Percentiles rank a stretch among this genome's conserved stretches.
These are phyloP conservation scores for Ectropis crepuscularia DNA, from an alignment of 2,888 invertebrate species.

Conservation along the genomic window DNA sequence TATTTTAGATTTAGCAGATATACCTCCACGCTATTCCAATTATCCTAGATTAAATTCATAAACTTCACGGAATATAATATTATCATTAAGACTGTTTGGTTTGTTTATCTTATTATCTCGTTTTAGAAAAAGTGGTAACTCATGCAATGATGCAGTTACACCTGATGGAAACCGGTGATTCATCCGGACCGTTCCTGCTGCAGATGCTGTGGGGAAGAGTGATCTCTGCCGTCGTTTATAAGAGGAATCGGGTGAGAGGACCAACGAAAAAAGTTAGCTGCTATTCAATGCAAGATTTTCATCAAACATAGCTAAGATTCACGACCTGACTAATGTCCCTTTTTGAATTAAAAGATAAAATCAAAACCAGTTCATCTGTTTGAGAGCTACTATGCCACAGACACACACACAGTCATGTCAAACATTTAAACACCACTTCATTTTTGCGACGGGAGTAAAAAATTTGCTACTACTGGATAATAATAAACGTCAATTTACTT, in stretches of 20 bases:
- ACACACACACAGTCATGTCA: no score
- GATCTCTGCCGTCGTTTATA: conserved; percentile 69
- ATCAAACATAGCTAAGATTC: not conserved
- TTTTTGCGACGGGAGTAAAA: no score
- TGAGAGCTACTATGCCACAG: no score
- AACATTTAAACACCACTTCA: no score
- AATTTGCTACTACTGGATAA: no score
- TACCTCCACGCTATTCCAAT: not conserved
- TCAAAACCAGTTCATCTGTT: no score
- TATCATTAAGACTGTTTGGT: not conserved
- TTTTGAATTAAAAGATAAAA: no score
- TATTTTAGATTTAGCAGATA: not conserved
- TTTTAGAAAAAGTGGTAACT: conserved; percentile 59
- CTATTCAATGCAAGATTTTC: not conserved
- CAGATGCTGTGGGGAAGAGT: conserved; percentile 73
- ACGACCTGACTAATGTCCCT: no score
- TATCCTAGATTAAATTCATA: not conserved
- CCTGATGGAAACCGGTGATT: conserved; percentile 52
- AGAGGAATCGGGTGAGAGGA: conserved; percentile 55
- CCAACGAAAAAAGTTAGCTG: not conserved
- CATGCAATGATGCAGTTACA: conserved; percentile 73
- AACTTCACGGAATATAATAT: not conserved
- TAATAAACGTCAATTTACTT: no score
- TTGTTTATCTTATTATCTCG: not conserved
- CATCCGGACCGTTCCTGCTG: conserved; percentile 57